A percentile compares a stretch with the other conserved stretches of the same genome.
These are phyloP conservation scores for Anabacerthia variegaticeps DNA, from an alignment of 2,797 vertebrate genomes.

Conservation along the genomic window DNA sequence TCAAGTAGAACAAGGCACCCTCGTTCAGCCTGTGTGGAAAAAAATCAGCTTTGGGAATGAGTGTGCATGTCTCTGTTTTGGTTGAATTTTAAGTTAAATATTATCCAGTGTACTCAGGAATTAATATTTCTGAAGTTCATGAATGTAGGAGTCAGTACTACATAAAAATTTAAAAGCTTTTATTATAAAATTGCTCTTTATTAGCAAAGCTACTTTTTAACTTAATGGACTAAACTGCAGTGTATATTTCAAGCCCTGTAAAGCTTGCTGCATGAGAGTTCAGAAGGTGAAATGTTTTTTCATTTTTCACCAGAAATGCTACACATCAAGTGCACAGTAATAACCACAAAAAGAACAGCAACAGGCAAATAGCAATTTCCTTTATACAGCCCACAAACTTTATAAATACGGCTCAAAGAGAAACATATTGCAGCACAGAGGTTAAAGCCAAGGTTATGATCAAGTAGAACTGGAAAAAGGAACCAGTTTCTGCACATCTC, in stretches of 20 bases:
- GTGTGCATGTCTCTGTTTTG: not conserved
- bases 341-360: not conserved
- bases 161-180: not conserved
- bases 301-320: not conserved
- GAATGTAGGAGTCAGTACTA: not conserved
- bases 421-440: not conserved
- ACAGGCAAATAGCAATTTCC: not conserved
- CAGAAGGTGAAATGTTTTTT: not conserved
- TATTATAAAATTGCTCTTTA: not conserved
- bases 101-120: not conserved
- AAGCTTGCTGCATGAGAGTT: not conserved
- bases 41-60: not conserved
- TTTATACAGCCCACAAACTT: not conserved
- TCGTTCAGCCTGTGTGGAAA: not conserved
- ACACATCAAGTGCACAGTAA: not conserved
- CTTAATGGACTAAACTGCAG: not conserved
- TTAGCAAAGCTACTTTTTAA: not conserved
- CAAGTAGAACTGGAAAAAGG: not conserved
- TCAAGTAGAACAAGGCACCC: not conserved
- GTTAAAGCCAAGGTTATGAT: not conserved
- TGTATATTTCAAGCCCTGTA: not conserved
- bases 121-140: not conserved
- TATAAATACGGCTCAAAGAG: not conserved
- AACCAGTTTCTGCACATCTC: not conserved
- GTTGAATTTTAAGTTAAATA: not conserved